Evolutionary conservation across 2,113 vertebrate genomes (phyloP).

Genomic region (Edolisoma coerulescens): DNA sequence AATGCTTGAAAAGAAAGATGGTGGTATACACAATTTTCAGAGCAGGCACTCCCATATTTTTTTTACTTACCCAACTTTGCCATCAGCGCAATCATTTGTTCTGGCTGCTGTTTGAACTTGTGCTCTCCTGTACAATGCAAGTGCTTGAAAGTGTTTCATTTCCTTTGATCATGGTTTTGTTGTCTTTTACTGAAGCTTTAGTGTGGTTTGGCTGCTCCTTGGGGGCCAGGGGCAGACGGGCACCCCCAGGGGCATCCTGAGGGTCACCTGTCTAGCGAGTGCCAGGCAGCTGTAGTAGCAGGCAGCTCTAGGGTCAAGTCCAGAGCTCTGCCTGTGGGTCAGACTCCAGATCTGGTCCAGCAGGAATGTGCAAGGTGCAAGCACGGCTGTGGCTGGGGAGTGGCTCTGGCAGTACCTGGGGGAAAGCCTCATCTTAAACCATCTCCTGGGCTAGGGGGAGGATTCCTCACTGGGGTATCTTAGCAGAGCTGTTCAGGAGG

Average conservation of each 20-base stretch:
- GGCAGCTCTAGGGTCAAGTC: background rate
- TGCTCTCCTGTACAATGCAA: background rate
- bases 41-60: background rate
- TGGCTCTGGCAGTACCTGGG: fast-evolving
- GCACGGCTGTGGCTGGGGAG: fast-evolving
- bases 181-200: background rate
- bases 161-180: background rate
- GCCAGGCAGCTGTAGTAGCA: background rate
- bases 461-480: fast-evolving
- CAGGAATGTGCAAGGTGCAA: fast-evolving
- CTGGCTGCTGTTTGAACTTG: background rate
- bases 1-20: background rate
- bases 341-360: too few species aligned
- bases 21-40: background rate
- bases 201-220: fast-evolving
- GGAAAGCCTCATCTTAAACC: background rate
- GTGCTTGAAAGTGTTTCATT: background rate
- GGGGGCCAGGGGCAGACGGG: fast-evolving
- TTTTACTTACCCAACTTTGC: background rate
- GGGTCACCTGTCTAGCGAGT: fast-evolving
- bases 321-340: background rate
- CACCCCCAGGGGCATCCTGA: background rate
- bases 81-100: background rate
- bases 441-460: background rate
- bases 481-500: background rate